Evolutionary conservation across 2,797 vertebrate species (phyloP).

Genomic region (Hippopotamyrus pictus): DNA sequence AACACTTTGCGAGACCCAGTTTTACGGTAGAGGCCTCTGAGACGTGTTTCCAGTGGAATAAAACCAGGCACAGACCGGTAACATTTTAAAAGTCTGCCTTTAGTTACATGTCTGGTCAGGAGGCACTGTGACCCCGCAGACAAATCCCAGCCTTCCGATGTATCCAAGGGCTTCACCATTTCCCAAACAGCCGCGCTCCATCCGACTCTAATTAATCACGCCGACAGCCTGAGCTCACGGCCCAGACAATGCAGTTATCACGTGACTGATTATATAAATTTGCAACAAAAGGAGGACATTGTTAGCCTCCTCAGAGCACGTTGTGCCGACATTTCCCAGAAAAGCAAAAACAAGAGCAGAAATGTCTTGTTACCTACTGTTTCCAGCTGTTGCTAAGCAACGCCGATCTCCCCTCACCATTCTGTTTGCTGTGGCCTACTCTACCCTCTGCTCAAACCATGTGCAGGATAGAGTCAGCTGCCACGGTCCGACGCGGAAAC

Average conservation of each 20-base stretch:
- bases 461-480: neutral
- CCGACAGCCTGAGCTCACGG: neutral
- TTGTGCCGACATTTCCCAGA: constrained; percentile 14
- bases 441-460: neutral
- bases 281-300: constrained; percentile 21
- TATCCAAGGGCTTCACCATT: neutral
- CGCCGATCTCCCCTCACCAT: constrained; percentile 27
- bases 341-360: constrained; percentile 25
- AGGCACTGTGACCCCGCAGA: neutral
- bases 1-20: neutral
- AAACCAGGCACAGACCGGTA: neutral
- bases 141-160: neutral
- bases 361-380: constrained; percentile 39
- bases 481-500: neutral
- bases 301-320: constrained; percentile 20
- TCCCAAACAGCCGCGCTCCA: neutral
- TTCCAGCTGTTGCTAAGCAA: constrained; percentile 48
- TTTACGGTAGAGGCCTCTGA: constrained; percentile 24
- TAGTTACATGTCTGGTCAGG: neutral
- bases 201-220: neutral
- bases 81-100: neutral
- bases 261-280: neutral
- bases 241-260: neutral
- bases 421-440: constrained; percentile 27
- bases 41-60: neutral